Evolutionary conservation across 2,797 vertebrate species (phyloP).

Genomic region (Phrynocephalus guinanensis): DNA sequence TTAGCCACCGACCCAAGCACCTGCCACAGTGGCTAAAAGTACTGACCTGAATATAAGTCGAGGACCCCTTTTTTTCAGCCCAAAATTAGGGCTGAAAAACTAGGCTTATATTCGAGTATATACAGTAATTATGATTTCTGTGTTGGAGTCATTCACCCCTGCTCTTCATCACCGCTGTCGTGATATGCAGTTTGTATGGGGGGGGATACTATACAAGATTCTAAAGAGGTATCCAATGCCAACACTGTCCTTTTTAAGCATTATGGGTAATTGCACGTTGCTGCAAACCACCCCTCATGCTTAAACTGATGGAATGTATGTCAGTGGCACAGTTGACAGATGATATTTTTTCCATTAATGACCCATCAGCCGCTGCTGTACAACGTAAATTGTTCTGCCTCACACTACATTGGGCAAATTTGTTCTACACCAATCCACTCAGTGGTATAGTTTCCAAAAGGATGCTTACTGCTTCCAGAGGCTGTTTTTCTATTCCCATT

Average conservation of each 20-base stretch:
- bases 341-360: background rate
- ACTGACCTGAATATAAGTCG: no score
- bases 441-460: no score
- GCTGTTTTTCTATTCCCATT: background rate
- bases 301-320: background rate
- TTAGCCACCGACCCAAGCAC: no score
- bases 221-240: background rate
- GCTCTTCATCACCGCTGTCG: background rate
- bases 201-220: background rate
- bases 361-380: background rate
- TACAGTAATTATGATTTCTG: background rate
- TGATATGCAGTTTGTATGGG: background rate
- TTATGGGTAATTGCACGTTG: background rate
- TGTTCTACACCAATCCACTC: slow-evolving; percentile 18
- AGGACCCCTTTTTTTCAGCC: no score
- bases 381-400: background rate
- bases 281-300: background rate
- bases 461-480: no score
- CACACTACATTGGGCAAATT: slow-evolving; percentile 13
- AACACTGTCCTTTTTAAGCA: background rate
- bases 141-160: background rate
- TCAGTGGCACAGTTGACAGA: slow-evolving; percentile 3
- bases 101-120: no score
- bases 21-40: no score
- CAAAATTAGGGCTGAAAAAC: no score